Conservation (phyloP, 2,888 invertebrate species). For the Volucella zonaria region DNA sequence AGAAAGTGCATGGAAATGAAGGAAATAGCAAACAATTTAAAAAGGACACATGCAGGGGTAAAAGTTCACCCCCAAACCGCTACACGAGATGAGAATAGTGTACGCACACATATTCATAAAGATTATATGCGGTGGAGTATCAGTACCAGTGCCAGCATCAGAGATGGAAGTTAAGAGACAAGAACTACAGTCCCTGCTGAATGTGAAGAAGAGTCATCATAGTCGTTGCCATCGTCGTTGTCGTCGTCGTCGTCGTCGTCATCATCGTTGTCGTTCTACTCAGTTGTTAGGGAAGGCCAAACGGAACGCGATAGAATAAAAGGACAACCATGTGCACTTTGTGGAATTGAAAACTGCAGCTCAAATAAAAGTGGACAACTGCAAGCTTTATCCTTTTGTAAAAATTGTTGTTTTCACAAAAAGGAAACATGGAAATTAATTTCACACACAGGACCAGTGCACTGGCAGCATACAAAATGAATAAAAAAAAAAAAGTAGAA, state of each 20-base stretch:
- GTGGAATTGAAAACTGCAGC: constrained; percentile 61
- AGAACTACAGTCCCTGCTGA: neutral
- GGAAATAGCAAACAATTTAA: constrained; percentile 65
- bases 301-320: constrained; percentile 34
- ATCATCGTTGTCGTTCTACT: too few relatives aligned
- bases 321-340: constrained; percentile 67
- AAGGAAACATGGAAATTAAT: constrained; percentile 50
- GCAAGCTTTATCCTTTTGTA: constrained; percentile 37
- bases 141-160: constrained; percentile 15
- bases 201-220: neutral
- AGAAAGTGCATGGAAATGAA: constrained; percentile 52
- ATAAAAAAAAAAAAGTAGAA: too few relatives aligned
- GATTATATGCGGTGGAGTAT: constrained; percentile 34
- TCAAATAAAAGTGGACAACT: constrained; percentile 52
- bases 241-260: too few relatives aligned
- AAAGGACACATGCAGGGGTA: constrained; percentile 39
- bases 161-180: constrained; percentile 39
- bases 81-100: neutral
- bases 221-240: too few relatives aligned
- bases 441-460: constrained; percentile 7
- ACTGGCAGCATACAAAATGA: too few relatives aligned
- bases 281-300: neutral
- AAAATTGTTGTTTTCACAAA: constrained; percentile 35
- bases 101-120: constrained; percentile 21
- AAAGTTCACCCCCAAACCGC: neutral